These are phyloP conservation scores for Cricetomys ansorgei DNA, from an alignment of 2,113 vertebrate genomes.

Conservation along the genomic window DNA sequence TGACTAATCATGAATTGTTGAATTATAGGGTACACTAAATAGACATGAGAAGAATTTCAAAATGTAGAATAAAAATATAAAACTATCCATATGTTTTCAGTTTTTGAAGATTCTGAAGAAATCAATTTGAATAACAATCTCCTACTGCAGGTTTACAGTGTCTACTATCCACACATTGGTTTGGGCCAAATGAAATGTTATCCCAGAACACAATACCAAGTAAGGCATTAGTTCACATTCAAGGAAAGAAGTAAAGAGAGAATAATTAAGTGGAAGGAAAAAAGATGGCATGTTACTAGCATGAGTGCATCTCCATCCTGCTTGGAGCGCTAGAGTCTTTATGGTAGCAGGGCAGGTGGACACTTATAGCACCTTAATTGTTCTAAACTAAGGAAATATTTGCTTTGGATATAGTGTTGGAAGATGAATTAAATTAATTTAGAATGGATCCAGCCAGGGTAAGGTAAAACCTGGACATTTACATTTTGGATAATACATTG, in stretches of 20 bases:
- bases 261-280: background rate
- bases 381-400: accelerated
- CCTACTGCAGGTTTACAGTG: background rate
- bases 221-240: background rate
- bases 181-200: background rate
- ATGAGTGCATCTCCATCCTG: background rate
- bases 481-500: conserved; percentile 4
- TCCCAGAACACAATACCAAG: background rate
- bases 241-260: background rate
- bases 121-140: background rate
- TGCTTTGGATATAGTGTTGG: background rate
- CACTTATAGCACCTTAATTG: background rate
- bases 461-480: background rate
- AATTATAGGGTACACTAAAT: background rate
- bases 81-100: background rate
- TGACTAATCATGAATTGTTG: background rate
- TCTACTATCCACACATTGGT: background rate
- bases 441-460: background rate
- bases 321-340: background rate
- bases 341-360: too few species aligned
- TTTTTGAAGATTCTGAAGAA: conserved; percentile 17
- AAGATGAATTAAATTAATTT: background rate
- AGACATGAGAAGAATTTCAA: background rate
- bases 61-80: background rate
- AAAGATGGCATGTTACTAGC: background rate